Evolutionary conservation across 2,888 invertebrate species (phyloP).

Genomic region (Chorisops tibialis): DNA sequence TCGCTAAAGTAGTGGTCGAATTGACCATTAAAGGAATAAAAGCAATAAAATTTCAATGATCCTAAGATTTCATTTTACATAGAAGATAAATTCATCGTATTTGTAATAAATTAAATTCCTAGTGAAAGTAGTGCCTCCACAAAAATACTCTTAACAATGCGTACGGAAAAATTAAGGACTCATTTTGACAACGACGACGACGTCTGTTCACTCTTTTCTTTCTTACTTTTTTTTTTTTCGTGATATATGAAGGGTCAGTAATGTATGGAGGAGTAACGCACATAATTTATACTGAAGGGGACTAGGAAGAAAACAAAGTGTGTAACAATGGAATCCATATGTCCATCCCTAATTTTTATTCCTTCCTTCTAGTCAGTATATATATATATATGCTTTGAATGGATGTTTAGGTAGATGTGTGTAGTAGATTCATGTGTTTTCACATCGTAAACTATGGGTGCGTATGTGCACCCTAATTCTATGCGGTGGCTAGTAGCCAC

Average conservation of each 20-base stretch:
- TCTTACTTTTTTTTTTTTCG: no score
- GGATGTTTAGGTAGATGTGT: no score
- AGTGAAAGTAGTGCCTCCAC: constrained; percentile 18
- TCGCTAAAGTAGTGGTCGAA: constrained; percentile 7
- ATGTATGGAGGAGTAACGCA: constrained; percentile 24
- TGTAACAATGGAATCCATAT: constrained; percentile 31
- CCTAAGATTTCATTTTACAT: constrained; percentile 8
- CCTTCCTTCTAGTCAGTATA: constrained; percentile 10
- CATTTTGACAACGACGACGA: constrained; percentile 1
- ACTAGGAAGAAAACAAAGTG: constrained; percentile 28
- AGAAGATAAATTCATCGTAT: constrained; percentile 4
- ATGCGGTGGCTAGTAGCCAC: no score
- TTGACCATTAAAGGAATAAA: constrained; percentile 23
- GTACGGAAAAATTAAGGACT: constrained; percentile 19
- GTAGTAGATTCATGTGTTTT: no score
- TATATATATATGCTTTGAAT: no score
- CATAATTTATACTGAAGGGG: constrained; percentile 27
- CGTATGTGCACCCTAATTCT: no score
- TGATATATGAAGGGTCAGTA: constrained; percentile 29
- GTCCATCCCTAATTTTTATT: constrained; percentile 32
- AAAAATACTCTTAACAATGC: constrained; percentile 16
- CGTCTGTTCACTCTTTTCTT: constrained; percentile 15
- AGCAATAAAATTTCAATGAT: constrained; percentile 24
- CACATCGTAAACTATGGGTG: no score
- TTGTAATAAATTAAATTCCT: constrained; percentile 15